phyloP scores from a whole-genome alignment of 2,888 invertebrate species.

The Notodonta dromedarius region DNA sequence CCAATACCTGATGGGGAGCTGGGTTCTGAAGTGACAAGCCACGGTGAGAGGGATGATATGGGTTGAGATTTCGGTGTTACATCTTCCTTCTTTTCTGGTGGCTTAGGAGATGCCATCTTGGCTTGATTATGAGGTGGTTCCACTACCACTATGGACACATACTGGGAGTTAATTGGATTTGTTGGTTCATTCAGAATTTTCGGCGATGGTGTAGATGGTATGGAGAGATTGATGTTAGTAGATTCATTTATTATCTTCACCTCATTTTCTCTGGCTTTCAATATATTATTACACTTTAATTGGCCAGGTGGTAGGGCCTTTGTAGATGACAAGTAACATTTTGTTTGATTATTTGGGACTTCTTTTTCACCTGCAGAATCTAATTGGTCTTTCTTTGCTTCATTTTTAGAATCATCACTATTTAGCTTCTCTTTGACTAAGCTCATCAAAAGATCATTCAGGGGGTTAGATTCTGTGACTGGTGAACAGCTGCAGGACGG shows the following conservation, averaged over 20 bases:
- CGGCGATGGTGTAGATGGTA: slow-evolving; percentile 78
- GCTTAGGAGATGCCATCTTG: slow-evolving; percentile 73
- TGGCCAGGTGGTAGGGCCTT: slow-evolving; percentile 94
- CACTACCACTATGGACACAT: slow-evolving; percentile 79
- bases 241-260: slow-evolving; percentile 78
- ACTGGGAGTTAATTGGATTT: slow-evolving; percentile 73
- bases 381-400: slow-evolving; percentile 82
- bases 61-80: slow-evolving; percentile 83
- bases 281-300: slow-evolving; percentile 95
- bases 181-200: slow-evolving; percentile 82
- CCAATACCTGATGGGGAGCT: slow-evolving; percentile 86
- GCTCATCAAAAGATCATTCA: slow-evolving; percentile 80
- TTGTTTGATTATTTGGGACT: slow-evolving; percentile 88
- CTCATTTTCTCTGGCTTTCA: slow-evolving; percentile 90
- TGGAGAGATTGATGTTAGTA: slow-evolving; percentile 70
- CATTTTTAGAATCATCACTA: slow-evolving; percentile 87
- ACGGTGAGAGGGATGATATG: slow-evolving; percentile 90
- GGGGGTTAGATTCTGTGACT: slow-evolving; percentile 73
- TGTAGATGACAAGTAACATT: slow-evolving; percentile 85
- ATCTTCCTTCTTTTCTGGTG: slow-evolving; percentile 77
- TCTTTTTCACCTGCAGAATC: slow-evolving; percentile 79
- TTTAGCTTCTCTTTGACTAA: slow-evolving; percentile 82
- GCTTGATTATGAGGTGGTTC: slow-evolving; percentile 72
- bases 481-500: slow-evolving; percentile 78
- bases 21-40: slow-evolving; percentile 91